Base-by-base conservation (phyloP, 1,140 invertebrate genomes). In the Chrysoperla carnea region DNA sequence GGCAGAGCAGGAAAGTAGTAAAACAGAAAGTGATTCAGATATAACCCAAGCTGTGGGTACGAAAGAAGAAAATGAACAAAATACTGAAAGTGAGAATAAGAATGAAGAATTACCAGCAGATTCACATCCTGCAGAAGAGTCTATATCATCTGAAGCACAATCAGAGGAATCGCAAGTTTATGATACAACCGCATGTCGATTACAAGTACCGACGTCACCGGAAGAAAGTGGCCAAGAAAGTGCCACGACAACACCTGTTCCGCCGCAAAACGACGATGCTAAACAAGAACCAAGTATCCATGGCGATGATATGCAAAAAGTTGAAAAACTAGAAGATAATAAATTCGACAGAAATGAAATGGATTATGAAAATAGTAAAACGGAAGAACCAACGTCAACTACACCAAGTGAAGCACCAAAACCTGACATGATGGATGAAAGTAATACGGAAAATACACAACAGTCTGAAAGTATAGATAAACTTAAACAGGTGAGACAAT, bases 51-150 rank as follows among this genome's bases (percentile, higher is more conserved):
- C 2, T 11, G 28, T n/a, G 9, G 5, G 9, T n/a, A 8, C 1
- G 39, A 15, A 41, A 11, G 39, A 23, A 3, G 5, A 2, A 23
- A 23, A 23, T 5, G 17, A 23, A 23, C 15, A 29, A 9, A 29
- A 41, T 41, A 15, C 8, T 39, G 37, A 39, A 23, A 23, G 11
- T 38, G 9, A 12, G 44, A 46, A 31, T 42, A 45, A 8, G 39
- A 44, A 13, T 50, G 47, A 14, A 48, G 47, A 14, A 48, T 47
- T 14, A 48, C 46, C 8, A 44, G 46, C 2, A 23, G 17, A 23
- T n/a, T n/a, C n/a, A 23, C 17, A 23, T 23, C 17, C 17, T 23
- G 17, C 17, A 23, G 17, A 23, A 3, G 17, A 23, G n/a, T n/a
- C n/a, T n/a, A 23, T 23, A 43, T 44, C 48, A 50, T 46, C 14